These are phyloP conservation scores for Diploscapter pachys DNA, from an alignment of 1,140 invertebrate species.

Conservation along the genomic window DNA sequence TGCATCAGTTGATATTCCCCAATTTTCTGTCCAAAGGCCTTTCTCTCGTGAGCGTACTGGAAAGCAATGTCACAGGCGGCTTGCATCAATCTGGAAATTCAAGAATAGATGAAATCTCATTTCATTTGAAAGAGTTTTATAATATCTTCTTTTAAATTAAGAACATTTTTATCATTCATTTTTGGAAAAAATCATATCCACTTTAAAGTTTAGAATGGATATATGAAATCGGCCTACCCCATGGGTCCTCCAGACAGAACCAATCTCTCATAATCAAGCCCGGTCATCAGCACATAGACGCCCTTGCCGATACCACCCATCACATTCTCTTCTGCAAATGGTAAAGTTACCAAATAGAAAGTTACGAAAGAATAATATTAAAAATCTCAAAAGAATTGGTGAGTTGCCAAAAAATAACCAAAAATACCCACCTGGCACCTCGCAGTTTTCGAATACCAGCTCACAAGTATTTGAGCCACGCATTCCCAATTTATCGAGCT, in stretches of 20 bases:
- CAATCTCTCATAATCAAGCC: slow-evolving; percentile 86
- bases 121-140: neutral
- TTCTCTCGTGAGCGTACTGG: slow-evolving; percentile 86
- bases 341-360: neutral
- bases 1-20: slow-evolving; percentile 80
- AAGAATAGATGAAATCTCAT: slow-evolving; percentile 19
- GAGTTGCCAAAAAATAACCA: neutral
- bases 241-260: slow-evolving; percentile 72
- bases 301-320: slow-evolving; percentile 83
- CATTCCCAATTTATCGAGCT: slow-evolving; percentile 98
- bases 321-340: slow-evolving; percentile 74
- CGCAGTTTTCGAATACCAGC: slow-evolving; percentile 91
- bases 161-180: no score
- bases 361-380: neutral
- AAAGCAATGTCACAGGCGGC: slow-evolving; percentile 89
- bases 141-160: no score
- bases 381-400: slow-evolving; percentile 32
- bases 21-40: slow-evolving; percentile 84
- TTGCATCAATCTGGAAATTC: slow-evolving; percentile 76
- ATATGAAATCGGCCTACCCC: slow-evolving; percentile 26
- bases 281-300: slow-evolving; percentile 93
- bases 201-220: no score
- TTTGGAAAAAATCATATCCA: no score
- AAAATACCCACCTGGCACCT: slow-evolving; percentile 70
- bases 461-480: slow-evolving; percentile 92